Percentiles rank a stretch among this genome's conserved stretches.
Conservation (phyloP, 2,888 invertebrate species). For the Cartodere bifasciata region DNA sequence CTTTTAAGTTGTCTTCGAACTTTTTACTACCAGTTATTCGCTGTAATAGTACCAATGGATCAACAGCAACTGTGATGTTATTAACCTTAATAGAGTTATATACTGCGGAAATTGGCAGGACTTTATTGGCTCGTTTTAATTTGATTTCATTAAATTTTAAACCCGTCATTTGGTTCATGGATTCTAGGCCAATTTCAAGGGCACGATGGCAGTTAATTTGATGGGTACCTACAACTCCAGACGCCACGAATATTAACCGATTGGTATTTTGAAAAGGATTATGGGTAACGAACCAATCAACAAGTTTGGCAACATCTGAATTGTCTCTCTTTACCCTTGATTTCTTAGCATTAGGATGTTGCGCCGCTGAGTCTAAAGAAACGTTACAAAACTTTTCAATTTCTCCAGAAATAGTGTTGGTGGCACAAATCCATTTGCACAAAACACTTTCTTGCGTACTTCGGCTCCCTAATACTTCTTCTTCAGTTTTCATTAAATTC, state of each 20-base stretch:
- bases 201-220: slow-evolving; percentile 18
- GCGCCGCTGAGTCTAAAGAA: slow-evolving; percentile 13
- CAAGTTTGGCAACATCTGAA: slow-evolving; percentile 15
- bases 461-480: slow-evolving; percentile 1
- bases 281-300: slow-evolving; percentile 15
- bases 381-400: slow-evolving; percentile 16
- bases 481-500: slow-evolving; percentile 8
- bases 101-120: slow-evolving; percentile 16
- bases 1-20: slow-evolving; percentile 14
- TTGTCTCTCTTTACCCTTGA: slow-evolving; percentile 14
- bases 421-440: slow-evolving; percentile 15
- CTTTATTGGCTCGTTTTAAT: slow-evolving; percentile 21
- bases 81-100: slow-evolving; percentile 15
- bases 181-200: slow-evolving; percentile 15
- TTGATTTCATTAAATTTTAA: slow-evolving; percentile 17
- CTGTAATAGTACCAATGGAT: slow-evolving; percentile 16
- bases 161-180: slow-evolving; percentile 14
- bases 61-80: slow-evolving; percentile 13
- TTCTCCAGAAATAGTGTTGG: slow-evolving; percentile 22
- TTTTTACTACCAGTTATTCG: slow-evolving; percentile 17
- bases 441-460: slow-evolving; percentile 1
- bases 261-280: slow-evolving; percentile 14
- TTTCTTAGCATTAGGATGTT: slow-evolving; percentile 16
- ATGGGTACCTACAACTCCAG: slow-evolving; percentile 20
- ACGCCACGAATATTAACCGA: slow-evolving; percentile 18